phyloP scores from a whole-genome alignment of 2,113 vertebrate genomes.

The Colaptes auratus region DNA sequence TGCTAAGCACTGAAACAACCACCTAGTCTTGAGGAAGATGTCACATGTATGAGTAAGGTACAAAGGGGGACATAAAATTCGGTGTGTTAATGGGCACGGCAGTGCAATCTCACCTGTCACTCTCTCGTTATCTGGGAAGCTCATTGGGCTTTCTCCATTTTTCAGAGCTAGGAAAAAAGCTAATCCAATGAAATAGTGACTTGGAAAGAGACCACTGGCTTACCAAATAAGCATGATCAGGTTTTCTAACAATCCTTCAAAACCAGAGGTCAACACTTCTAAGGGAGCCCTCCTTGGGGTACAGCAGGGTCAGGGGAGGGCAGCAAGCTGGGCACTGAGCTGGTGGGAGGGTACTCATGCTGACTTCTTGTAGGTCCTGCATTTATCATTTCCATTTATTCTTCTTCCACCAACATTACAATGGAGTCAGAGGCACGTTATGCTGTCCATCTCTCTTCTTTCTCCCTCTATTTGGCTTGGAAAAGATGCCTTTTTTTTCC shows the following conservation, averaged over 20 bases:
- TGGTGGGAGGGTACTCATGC: accelerated
- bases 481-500: neutral
- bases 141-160: neutral
- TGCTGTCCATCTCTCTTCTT: accelerated
- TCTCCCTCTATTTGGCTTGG: neutral
- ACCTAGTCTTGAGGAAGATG: neutral
- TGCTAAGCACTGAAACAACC: neutral
- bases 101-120: neutral
- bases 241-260: neutral
- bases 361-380: neutral
- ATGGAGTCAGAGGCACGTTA: neutral
- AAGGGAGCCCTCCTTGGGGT: neutral
- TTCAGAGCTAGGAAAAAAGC: neutral
- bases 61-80: neutral
- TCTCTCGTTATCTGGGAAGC: neutral
- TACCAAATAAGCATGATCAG: neutral
- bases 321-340: neutral
- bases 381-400: neutral
- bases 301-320: neutral
- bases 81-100: neutral
- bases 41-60: neutral
- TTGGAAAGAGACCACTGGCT: neutral
- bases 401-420: neutral
- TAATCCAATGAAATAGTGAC: neutral
- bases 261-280: neutral